Evolutionary conservation across 2,888 invertebrate species (phyloP), one percentile per base, ranked within the genome.

Genomic region (Plusia festucae): DNA sequence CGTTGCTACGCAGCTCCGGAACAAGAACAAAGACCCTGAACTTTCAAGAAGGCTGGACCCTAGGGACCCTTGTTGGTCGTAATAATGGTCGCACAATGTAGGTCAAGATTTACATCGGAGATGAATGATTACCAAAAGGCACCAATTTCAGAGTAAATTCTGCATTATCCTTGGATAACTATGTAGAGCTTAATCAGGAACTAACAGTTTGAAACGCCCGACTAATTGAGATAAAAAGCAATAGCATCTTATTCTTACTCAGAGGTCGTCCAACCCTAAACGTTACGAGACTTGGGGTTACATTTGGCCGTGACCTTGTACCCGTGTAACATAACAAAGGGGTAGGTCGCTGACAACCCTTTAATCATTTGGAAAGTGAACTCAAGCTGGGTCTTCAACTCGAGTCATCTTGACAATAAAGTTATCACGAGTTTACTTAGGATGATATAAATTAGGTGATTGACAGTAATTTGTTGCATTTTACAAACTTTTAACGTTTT

Each of bases 11-110:
- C 53, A 59, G 13, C 49, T 59, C 8, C 59, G 56, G 61, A 61
- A 70, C 58, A 61, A 46, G 61, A 61, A 70, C 58, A 61, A 46
- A 70, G 69, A 54, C 24, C 51, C 24, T 11, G 11, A 53, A 44
- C 3, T 22, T 46, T 30, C 8, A 46, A 51, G 16, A 60, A 22
- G 16, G 0, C 40, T 51, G 27, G 2, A 30, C 24, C 49, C 16
- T 16, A 49, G 46, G 53, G 34, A 54, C 13, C 9, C 20, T 60
- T 30, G 15, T 6, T 49, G 20, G 52, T 58, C 55, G 32, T 27
- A 53, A 55, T 55, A 8, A 22, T 46, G 24, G 27, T 27, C 49
- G 13, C 22, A 15, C 59, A 34, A 24, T 8, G 22, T 20, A 52
- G 34, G 15, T 63, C 57, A 57, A 22, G 22, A 20, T 16, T n/a